phyloP scores from a whole-genome alignment of 2,888 invertebrate genomes.

The Thymelicus acteon region DNA sequence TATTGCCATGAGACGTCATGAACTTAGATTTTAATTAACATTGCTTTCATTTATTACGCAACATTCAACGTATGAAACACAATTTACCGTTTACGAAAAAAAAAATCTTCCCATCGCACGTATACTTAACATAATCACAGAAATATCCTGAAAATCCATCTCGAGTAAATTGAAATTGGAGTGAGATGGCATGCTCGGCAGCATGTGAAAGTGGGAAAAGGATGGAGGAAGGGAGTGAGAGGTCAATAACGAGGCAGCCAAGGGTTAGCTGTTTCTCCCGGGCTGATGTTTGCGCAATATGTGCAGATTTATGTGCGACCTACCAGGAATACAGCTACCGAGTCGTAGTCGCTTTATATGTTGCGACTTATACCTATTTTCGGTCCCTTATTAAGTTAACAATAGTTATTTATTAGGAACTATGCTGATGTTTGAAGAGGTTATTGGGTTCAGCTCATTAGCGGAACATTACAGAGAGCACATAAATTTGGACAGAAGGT shows the following conservation, averaged over 20 bases:
- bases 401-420: neutral
- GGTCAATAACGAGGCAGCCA: constrained; percentile 85
- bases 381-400: neutral
- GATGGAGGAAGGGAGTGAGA: constrained; percentile 75
- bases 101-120: constrained; percentile 42
- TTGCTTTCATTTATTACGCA: no score
- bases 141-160: constrained; percentile 82
- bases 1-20: no score
- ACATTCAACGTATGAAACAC: no score
- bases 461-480: no score
- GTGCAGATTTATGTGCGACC: constrained; percentile 79
- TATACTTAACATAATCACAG: constrained; percentile 64
- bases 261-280: constrained; percentile 84
- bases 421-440: no score
- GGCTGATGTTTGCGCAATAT: constrained; percentile 77
- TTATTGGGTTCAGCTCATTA: no score
- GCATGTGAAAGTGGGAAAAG: constrained; percentile 54
- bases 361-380: constrained; percentile 71
- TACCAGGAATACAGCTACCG: constrained; percentile 71
- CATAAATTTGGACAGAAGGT: no score
- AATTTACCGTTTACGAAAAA: neutral
- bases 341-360: constrained; percentile 66
- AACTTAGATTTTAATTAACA: no score
- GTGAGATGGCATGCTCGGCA: constrained; percentile 62
- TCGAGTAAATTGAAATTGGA: constrained; percentile 85